Conservation (phyloP, 2,113 vertebrate genomes). For the Sclerurus mexicanus region DNA sequence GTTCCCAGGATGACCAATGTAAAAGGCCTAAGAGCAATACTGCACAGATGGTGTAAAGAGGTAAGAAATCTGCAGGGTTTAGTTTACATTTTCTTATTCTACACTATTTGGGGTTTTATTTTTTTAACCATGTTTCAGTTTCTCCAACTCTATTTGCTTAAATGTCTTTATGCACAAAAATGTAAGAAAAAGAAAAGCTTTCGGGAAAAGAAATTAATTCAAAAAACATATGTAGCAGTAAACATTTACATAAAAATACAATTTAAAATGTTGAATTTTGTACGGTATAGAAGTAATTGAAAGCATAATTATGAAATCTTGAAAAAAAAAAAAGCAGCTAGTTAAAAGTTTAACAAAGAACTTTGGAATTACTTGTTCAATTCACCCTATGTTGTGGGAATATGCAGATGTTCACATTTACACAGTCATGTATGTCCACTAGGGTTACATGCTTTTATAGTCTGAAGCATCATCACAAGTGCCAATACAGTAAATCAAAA, state of each 20-base stretch:
- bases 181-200: background rate
- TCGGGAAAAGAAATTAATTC: background rate
- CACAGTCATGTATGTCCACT: conserved; percentile 60
- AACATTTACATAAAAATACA: conserved; percentile 22
- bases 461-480: conserved; percentile 70
- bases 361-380: conserved; percentile 4
- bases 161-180: background rate
- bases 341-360: conserved; percentile 32
- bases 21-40: conserved; percentile 80
- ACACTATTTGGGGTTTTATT: background rate
- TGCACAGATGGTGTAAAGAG: conserved; percentile 91
- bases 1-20: conserved; percentile 91
- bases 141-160: background rate
- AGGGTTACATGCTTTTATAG: conserved; percentile 66
- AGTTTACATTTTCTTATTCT: conserved; percentile 49
- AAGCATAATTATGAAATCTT: conserved; percentile 40
- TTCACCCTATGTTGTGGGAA: conserved; percentile 42
- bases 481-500: conserved; percentile 91
- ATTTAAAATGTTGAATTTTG: conserved; percentile 10
- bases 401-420: conserved; percentile 53
- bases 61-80: conserved; percentile 66
- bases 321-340: background rate
- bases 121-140: background rate
- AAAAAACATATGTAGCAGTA: background rate
- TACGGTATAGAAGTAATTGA: conserved; percentile 10